Evolutionary conservation across 2,797 vertebrate genomes (phyloP), one percentile per base, ranked within the genome.

Genomic region (Neoniphon sammara): DNA sequence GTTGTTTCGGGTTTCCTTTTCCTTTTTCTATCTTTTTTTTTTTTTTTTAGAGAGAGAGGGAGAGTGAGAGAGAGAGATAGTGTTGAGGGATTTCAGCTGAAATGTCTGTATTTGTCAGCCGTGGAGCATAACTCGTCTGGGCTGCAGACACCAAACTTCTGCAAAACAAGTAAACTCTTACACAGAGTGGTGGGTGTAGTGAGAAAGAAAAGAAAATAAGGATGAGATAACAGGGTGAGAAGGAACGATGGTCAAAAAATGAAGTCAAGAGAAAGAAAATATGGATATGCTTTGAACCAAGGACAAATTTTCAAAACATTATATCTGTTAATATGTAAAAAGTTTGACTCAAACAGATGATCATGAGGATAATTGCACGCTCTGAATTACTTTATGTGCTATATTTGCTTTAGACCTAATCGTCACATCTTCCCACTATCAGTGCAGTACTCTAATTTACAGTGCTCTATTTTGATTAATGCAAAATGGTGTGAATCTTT

Each of bases 71-170:
- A n/a, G n/a, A n/a, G n/a, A n/a, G n/a, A n/a, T n/a, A n/a, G n/a
- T n/a, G 34, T 68, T 49, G 10, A 31, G 25, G 31, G 46, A 47
- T 39, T 65, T 77, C n/a, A 64, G 72, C 52, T 62, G 39, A 77
- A 75, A 68, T 66, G 66, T 77, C 58, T 66, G 69, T 79, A 73
- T 84, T 78, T 74, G 84, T 74, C 60, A 30, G 12, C 76, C 84
- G 69, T 21, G 0, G 64, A 81, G 75, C 76, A 36, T 42, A 75
- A 78, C 66, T 54, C 50, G 76, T 77, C 77, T 73, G 54, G 39
- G 72, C 73, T 78, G 59, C 73, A 75, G 49, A 71, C 30, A 71
- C 47, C 69, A 73, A 88, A 83, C 77, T 85, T 78, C 36, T 42
- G 64, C 58, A 73, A 78, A 47, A 77, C 71, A 83, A 71, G 73